A percentile compares a stretch with the other conserved stretches of the same genome.
Evolutionary conservation across 2,888 invertebrate species (phyloP).

Genomic region (Microlaimidae sp.): DNA sequence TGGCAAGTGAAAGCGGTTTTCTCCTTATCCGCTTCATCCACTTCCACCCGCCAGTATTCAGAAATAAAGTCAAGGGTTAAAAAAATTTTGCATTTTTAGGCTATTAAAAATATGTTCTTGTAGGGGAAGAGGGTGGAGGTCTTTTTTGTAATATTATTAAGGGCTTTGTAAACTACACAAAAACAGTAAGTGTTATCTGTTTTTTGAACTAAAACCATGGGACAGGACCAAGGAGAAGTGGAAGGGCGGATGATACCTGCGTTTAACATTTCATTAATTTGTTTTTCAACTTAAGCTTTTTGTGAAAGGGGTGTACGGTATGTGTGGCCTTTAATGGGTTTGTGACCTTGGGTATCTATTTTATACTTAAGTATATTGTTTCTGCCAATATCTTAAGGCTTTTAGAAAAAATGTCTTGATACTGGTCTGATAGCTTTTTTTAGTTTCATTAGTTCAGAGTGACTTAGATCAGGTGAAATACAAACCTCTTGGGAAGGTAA

Average conservation of each 20-base stretch:
- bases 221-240: background rate
- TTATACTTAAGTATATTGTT: too few relatives aligned
- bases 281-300: background rate
- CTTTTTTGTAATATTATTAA: slow-evolving; percentile 14
- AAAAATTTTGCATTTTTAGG: slow-evolving; percentile 4
- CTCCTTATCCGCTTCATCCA: slow-evolving; percentile 5
- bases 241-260: background rate
- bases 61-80: slow-evolving; percentile 13
- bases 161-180: slow-evolving; percentile 14
- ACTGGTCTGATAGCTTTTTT: too few relatives aligned
- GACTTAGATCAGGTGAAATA: too few relatives aligned
- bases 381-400: too few relatives aligned
- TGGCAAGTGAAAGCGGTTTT: slow-evolving; percentile 14
- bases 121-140: slow-evolving; percentile 8
- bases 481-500: too few relatives aligned
- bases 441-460: too few relatives aligned
- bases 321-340: background rate
- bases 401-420: too few relatives aligned
- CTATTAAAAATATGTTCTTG: slow-evolving; percentile 13
- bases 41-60: slow-evolving; percentile 15
- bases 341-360: too few relatives aligned
- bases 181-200: slow-evolving; percentile 12
- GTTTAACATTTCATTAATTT: background rate
- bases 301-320: slow-evolving; percentile 1
- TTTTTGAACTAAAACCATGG: slow-evolving; percentile 10